These are phyloP conservation scores for Perithous albicinctus DNA, from an alignment of 2,888 invertebrate genomes.

Conservation along the genomic window DNA sequence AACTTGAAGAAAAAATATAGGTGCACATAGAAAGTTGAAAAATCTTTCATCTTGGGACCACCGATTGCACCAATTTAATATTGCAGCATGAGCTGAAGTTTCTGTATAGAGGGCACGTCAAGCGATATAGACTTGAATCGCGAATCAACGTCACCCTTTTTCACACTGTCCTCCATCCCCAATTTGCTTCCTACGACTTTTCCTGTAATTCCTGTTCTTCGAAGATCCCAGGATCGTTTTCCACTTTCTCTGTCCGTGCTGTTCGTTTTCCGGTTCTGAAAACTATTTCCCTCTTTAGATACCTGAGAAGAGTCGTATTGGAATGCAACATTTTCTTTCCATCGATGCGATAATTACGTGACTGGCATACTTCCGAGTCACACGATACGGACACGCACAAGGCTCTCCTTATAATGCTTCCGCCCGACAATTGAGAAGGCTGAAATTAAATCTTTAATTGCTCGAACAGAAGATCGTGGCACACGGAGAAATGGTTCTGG, in stretches of 20 bases:
- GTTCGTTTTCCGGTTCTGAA: not conserved
- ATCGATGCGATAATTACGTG: constrained; percentile 54
- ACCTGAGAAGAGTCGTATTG: not conserved
- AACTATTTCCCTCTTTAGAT: not conserved
- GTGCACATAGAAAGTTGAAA: too few relatives aligned
- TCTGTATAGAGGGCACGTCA: not conserved
- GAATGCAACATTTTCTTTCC: not conserved
- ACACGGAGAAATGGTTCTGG: too few relatives aligned
- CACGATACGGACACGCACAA: too few relatives aligned
- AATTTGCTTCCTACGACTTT: not conserved
- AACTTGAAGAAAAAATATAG: too few relatives aligned
- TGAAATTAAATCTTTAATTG: too few relatives aligned
- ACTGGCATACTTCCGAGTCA: constrained; percentile 29
- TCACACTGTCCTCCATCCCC: not conserved
- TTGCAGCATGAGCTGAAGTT: not conserved
- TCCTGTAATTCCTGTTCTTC: not conserved
- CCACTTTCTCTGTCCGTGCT: not conserved
- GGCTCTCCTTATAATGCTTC: too few relatives aligned
- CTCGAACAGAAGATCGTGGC: too few relatives aligned
- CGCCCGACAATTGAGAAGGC: too few relatives aligned
- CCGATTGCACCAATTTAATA: not conserved
- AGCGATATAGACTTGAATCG: not conserved
- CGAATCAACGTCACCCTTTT: not conserved
- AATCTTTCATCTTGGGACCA: too few relatives aligned
- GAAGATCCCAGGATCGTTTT: not conserved